A percentile compares a stretch with the other conserved stretches of the same genome.
These are phyloP conservation scores for Nesogale talazaci DNA, from an alignment of 2,113 vertebrate genomes.

Conservation along the genomic window DNA sequence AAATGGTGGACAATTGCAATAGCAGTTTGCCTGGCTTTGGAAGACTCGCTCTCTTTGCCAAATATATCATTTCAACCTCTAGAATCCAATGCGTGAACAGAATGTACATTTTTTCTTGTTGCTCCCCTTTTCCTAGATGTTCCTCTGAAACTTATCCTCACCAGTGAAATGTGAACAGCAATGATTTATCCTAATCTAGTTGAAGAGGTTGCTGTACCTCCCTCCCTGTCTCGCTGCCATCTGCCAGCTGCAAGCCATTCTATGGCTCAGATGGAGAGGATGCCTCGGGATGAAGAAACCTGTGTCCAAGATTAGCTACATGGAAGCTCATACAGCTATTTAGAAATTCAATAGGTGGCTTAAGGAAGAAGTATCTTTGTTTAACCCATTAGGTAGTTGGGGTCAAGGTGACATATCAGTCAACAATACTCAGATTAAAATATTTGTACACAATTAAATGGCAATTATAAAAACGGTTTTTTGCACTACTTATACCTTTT, in stretches of 20 bases:
- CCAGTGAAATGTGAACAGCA: not conserved
- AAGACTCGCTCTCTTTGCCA: not conserved
- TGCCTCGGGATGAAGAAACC: not conserved
- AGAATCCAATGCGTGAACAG: not conserved
- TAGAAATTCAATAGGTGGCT: not conserved
- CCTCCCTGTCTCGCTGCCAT: not conserved
- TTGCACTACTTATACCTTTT: not conserved
- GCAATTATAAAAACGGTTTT: not conserved
- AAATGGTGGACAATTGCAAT: not conserved
- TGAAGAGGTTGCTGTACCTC: not conserved
- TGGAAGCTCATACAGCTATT: no score
- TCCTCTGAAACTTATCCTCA: not conserved
- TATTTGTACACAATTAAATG: not conserved
- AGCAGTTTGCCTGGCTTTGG: not conserved
- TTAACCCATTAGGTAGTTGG: not conserved
- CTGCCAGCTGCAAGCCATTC: not conserved
- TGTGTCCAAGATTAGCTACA: not conserved
- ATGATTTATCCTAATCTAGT: not conserved
- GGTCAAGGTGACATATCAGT: not conserved
- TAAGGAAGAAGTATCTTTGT: not conserved
- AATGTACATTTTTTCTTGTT: not conserved
- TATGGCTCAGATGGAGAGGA: not conserved
- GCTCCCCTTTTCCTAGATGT: no score
- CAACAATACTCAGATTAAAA: no score
- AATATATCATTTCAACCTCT: no score